Evolutionary conservation across 2,797 vertebrate species (phyloP).

Genomic region (Diglossa cyanea): DNA sequence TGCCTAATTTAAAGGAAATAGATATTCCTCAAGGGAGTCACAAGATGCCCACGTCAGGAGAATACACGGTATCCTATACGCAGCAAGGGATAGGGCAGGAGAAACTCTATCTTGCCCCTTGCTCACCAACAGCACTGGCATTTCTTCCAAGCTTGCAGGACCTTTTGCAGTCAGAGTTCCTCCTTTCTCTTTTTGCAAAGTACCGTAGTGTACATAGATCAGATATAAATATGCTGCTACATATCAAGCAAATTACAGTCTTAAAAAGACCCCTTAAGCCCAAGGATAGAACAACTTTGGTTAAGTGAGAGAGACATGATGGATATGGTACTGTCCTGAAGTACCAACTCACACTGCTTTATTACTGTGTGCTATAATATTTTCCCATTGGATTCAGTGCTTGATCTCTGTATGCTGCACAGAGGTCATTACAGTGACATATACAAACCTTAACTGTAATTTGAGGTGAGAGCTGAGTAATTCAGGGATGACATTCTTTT

Average conservation of each 20-base stretch:
- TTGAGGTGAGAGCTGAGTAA: background rate
- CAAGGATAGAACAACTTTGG: background rate
- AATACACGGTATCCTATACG: accelerated
- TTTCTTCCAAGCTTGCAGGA: background rate
- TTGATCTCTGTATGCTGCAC: background rate
- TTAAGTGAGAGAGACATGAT: background rate
- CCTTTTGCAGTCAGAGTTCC: background rate
- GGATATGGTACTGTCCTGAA: background rate
- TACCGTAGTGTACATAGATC: accelerated
- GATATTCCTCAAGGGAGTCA: background rate
- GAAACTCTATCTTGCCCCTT: background rate
- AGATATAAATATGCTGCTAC: background rate
- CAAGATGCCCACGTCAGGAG: background rate
- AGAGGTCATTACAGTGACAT: background rate
- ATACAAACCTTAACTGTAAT: background rate
- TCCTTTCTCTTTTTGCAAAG: background rate
- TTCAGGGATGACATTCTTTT: background rate
- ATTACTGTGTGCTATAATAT: background rate
- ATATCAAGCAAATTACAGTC: background rate
- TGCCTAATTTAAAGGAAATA: background rate
- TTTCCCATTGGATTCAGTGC: background rate
- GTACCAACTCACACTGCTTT: background rate
- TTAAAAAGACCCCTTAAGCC: background rate
- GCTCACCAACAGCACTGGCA: accelerated
- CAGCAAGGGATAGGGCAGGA: background rate